Evolutionary conservation across 2,888 invertebrate species (phyloP).

Genomic region (Alcis repandata): DNA sequence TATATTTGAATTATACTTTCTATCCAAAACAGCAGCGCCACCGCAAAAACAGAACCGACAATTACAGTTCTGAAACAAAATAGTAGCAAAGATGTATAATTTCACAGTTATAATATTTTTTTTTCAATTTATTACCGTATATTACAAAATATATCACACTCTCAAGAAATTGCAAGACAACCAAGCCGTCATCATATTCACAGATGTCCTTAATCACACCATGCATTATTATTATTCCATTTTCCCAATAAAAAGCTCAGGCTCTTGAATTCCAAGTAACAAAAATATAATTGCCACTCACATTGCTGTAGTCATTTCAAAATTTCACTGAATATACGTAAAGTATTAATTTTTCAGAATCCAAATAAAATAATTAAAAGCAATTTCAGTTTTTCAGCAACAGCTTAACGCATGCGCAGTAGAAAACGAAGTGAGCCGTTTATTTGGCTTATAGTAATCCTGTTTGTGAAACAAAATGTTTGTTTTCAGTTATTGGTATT

Average conservation of each 20-base stretch:
- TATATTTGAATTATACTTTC: not conserved
- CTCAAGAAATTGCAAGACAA: too few relatives aligned
- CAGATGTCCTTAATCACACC: too few relatives aligned
- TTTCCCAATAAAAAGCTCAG: too few relatives aligned
- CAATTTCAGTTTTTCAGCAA: not conserved
- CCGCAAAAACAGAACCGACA: not conserved
- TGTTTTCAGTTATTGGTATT: not conserved
- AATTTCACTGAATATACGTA: not conserved
- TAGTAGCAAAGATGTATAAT: too few relatives aligned
- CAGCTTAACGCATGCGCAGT: not conserved
- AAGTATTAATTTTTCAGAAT: too few relatives aligned
- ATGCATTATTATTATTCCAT: too few relatives aligned
- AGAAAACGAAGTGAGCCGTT: not conserved
- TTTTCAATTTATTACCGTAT: not conserved
- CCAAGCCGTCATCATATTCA: too few relatives aligned
- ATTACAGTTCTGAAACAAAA: conserved; percentile 8
- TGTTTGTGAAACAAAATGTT: not conserved
- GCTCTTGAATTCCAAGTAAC: not conserved
- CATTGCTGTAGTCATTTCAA: conserved; percentile 3
- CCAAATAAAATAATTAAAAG: too few relatives aligned
- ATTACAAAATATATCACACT: not conserved
- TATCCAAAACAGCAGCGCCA: conserved; percentile 5
- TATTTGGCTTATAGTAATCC: not conserved
- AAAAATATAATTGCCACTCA: conserved; percentile 2
- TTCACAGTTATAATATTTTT: too few relatives aligned